These are phyloP conservation scores for Perognathus longimembris DNA, from an alignment of 2,113 vertebrate genomes.

Conservation along the genomic window DNA sequence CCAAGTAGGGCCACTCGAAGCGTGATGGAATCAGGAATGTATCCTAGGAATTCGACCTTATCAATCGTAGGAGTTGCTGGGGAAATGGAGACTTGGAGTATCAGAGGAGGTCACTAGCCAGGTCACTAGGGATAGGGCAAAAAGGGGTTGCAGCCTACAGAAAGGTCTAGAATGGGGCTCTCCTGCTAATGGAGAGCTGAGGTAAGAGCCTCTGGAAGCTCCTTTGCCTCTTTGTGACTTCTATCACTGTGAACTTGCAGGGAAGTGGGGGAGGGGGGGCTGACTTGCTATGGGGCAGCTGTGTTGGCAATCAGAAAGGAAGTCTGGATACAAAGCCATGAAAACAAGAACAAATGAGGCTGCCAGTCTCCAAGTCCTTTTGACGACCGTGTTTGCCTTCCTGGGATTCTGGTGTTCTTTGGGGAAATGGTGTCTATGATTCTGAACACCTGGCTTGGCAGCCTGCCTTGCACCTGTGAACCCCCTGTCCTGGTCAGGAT, in stretches of 20 bases:
- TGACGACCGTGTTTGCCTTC: neutral
- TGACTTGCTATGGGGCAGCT: neutral
- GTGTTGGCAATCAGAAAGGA: neutral
- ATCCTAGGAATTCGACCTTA: conserved; percentile 19
- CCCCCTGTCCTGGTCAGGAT: neutral
- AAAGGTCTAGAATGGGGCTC: neutral
- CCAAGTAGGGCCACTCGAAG: neutral
- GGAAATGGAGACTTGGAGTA: neutral
- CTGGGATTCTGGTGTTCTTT: neutral
- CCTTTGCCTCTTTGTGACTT: neutral
- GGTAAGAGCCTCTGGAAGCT: neutral
- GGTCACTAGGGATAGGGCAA: neutral
- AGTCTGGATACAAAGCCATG: neutral
- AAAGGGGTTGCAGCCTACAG: neutral
- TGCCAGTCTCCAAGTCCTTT: neutral
- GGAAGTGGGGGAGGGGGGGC: neutral
- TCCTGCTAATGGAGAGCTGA: neutral
- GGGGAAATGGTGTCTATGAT: neutral
- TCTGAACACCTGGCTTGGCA: neutral
- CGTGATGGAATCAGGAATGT: neutral
- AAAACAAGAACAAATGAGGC: neutral
- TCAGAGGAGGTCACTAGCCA: neutral
- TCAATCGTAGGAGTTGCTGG: neutral
- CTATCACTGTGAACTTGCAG: neutral
- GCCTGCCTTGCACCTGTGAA: neutral